Evolutionary conservation across 1,140 invertebrate genomes (phyloP).

Genomic region (Trichoplusia ni): DNA sequence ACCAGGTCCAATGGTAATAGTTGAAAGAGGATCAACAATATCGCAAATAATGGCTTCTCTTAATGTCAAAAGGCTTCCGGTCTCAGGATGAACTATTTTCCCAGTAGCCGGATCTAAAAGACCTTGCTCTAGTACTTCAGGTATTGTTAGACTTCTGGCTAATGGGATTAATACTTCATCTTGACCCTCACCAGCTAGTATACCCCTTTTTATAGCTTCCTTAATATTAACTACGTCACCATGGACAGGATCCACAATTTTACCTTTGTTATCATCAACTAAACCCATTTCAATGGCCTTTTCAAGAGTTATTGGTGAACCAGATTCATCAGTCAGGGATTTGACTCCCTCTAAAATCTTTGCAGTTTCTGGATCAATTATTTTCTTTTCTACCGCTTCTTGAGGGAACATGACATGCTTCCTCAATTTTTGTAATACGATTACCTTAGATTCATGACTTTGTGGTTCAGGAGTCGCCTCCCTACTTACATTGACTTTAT

Average conservation of each 20-base stretch:
- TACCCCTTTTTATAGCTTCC: conserved; percentile 92
- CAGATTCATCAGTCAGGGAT: conserved; percentile 81
- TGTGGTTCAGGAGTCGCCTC: conserved; percentile 80
- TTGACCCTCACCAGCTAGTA: conserved; percentile 89
- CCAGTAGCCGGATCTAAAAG: conserved; percentile 89
- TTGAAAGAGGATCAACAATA: conserved; percentile 90
- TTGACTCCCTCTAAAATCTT: conserved; percentile 84
- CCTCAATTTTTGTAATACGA: conserved; percentile 89
- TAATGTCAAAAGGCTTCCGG: conserved; percentile 87
- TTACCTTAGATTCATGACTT: conserved; percentile 85
- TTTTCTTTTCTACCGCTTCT: conserved; percentile 87
- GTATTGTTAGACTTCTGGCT: conserved; percentile 89
- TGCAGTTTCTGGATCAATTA: conserved; percentile 89
- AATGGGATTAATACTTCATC: conserved; percentile 91
- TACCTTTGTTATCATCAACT: conserved; percentile 89
- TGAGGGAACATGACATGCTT: conserved; percentile 87
- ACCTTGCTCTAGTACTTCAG: conserved; percentile 91
- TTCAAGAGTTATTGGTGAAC: conserved; percentile 84
- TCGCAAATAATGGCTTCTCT: conserved; percentile 93
- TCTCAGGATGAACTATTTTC: conserved; percentile 95
- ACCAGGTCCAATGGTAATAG: conserved; percentile 82
- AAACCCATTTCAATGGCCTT: conserved; percentile 90
- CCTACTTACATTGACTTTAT: conserved; percentile 84
- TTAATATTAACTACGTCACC: conserved; percentile 90
- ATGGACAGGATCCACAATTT: conserved; percentile 91